Percentiles rank a stretch among this genome's conserved stretches.
phyloP scores from a whole-genome alignment of 1,140 invertebrate species.

The Ridgeia piscesae region DNA sequence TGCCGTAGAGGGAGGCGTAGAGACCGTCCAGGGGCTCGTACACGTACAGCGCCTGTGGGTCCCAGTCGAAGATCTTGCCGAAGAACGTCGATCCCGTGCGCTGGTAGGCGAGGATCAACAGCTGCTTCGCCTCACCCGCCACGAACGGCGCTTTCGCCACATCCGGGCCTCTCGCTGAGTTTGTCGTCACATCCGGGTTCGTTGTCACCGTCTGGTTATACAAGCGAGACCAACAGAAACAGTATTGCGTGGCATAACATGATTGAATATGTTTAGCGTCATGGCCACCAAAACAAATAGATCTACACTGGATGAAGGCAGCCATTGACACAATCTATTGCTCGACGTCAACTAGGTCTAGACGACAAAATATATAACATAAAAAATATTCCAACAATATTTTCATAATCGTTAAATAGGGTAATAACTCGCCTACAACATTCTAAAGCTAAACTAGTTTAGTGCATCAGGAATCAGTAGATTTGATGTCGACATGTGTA shows the following conservation, averaged over 20 bases:
- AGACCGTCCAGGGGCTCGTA: constrained; percentile 39
- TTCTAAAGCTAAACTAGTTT: too few species aligned
- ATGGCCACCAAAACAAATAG: too few species aligned
- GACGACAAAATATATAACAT: too few species aligned
- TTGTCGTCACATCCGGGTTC: neutral
- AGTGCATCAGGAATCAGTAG: too few species aligned
- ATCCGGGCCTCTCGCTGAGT: neutral
- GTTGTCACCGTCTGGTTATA: neutral
- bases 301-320: too few species aligned
- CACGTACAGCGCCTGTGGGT: constrained; percentile 39
- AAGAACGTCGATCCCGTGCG: constrained; percentile 41
- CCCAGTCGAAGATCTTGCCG: constrained; percentile 36
- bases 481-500: neutral
- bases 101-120: constrained; percentile 42
- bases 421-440: too few species aligned
- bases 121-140: neutral
- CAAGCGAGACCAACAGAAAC: neutral
- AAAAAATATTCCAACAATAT: too few species aligned
- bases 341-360: too few species aligned
- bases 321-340: too few species aligned
- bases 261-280: too few species aligned
- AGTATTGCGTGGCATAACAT: neutral
- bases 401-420: too few species aligned
- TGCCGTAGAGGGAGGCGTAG: constrained; percentile 24
- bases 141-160: neutral